These are phyloP conservation scores for Pantherophis guttatus DNA, from an alignment of 2,113 vertebrate genomes.

Conservation along the genomic window DNA sequence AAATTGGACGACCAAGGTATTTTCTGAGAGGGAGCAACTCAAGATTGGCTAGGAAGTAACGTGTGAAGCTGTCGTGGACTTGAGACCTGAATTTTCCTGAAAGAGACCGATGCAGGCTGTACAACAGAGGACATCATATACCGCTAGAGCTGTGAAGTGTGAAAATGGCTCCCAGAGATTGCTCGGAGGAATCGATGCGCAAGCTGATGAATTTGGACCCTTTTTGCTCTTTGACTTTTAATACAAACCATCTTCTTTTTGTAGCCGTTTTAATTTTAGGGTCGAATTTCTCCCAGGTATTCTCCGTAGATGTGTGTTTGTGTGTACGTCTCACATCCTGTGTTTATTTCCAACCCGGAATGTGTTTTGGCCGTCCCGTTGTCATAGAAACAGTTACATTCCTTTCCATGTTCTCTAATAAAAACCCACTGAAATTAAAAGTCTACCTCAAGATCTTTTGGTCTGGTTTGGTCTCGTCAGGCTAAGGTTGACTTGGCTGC, in stretches of 20 bases:
- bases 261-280: not conserved
- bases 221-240: not conserved
- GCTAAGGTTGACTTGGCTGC: not conserved
- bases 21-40: not conserved
- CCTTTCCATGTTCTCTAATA: slow-evolving; percentile 51
- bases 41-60: not conserved
- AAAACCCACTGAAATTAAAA: slow-evolving; percentile 38
- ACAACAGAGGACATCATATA: not conserved
- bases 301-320: not conserved
- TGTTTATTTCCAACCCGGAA: slow-evolving; percentile 29
- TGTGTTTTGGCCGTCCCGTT: slow-evolving; percentile 34
- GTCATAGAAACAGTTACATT: slow-evolving; percentile 59
- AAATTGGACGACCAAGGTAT: not conserved
- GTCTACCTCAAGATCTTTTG: slow-evolving; percentile 4
- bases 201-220: not conserved
- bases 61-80: not conserved
- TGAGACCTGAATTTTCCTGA: not conserved
- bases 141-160: not conserved
- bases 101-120: not conserved
- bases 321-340: not conserved
- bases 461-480: not conserved
- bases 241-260: not conserved
- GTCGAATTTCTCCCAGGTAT: not conserved
- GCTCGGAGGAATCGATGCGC: not conserved
- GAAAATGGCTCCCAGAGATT: not conserved